These are phyloP conservation scores for Pegea sp. DNA, from an alignment of 23 tunicate genomes.

Conservation along the genomic window DNA sequence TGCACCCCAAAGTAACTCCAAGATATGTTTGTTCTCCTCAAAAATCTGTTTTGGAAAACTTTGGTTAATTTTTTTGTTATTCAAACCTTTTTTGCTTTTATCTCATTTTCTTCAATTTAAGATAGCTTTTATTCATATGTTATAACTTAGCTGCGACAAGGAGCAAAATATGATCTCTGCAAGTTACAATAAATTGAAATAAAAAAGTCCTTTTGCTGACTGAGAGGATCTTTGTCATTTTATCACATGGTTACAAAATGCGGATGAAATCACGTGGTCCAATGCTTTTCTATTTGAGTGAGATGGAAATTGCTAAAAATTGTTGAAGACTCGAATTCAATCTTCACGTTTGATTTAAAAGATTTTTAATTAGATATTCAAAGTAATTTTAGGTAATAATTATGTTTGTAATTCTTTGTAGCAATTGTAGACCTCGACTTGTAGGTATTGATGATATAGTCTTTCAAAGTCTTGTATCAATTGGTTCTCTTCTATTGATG, in stretches of 20 bases:
- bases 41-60: no score
- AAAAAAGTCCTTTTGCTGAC: no score
- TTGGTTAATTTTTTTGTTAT: no score
- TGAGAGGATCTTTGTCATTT: constrained; percentile 13
- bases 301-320: neutral
- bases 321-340: no score
- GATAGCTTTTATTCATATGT: constrained; percentile 32
- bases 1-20: neutral
- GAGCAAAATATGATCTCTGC: constrained; percentile 20
- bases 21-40: no score
- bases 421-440: constrained; percentile 11
- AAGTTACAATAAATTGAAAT: no score
- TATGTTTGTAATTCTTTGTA: no score
- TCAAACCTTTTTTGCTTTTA: no score
- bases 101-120: no score
- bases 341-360: no score
- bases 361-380: neutral
- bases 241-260: constrained; percentile 53
- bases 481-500: constrained; percentile 63
- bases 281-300: constrained; percentile 59
- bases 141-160: constrained; percentile 11
- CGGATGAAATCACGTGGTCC: constrained; percentile 69
- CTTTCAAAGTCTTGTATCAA: constrained; percentile 53
- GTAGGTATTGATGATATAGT: constrained; percentile 58
- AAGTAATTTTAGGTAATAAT: neutral